Percentiles rank a stretch among this genome's conserved stretches.
phyloP scores from a whole-genome alignment of 2,797 vertebrate species.

The Gymnocypris eckloni region DNA sequence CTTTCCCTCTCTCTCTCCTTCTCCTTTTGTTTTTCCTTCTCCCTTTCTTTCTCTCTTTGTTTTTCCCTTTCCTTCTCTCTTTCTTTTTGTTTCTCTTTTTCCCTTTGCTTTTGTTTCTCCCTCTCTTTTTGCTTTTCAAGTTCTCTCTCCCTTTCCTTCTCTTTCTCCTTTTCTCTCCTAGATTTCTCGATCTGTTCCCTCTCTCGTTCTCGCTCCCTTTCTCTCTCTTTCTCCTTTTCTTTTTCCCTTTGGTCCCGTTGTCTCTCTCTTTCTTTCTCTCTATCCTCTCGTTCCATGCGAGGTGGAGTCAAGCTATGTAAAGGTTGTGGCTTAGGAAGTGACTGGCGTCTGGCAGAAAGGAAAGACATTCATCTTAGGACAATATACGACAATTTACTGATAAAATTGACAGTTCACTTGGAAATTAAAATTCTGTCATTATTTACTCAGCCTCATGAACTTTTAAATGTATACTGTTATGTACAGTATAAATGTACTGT shows the following conservation, averaged over 20 bases:
- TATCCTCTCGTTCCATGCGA: conserved; percentile 66
- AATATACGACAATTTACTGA: background rate
- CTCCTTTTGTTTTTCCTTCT: conserved; percentile 4
- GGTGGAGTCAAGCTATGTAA: conserved; percentile 72
- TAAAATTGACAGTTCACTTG: background rate
- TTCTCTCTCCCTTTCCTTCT: conserved; percentile 48
- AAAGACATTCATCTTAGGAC: conserved; percentile 22
- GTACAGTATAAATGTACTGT: background rate
- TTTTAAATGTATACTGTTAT: background rate
- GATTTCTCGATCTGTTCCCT: conserved; percentile 47
- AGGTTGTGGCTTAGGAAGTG: conserved; percentile 80
- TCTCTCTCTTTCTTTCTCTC: conserved; percentile 57
- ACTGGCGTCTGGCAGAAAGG: conserved; percentile 78
- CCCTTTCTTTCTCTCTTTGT: conserved; percentile 3
- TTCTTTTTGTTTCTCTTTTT: conserved; percentile 53
- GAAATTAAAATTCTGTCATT: background rate
- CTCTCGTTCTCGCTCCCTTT: conserved; percentile 43
- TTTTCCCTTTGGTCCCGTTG: conserved; percentile 51
- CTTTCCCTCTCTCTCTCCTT: conserved; percentile 40
- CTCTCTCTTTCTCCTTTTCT: conserved; percentile 51
- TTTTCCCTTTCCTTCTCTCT: conserved; percentile 50
- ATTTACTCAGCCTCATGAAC: background rate
- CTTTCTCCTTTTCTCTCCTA: conserved; percentile 47
- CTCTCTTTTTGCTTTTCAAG: conserved; percentile 63
- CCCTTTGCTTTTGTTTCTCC: conserved; percentile 42